Base-by-base conservation (phyloP, 2,888 invertebrate genomes). In the Chrysodeixis includens region DNA sequence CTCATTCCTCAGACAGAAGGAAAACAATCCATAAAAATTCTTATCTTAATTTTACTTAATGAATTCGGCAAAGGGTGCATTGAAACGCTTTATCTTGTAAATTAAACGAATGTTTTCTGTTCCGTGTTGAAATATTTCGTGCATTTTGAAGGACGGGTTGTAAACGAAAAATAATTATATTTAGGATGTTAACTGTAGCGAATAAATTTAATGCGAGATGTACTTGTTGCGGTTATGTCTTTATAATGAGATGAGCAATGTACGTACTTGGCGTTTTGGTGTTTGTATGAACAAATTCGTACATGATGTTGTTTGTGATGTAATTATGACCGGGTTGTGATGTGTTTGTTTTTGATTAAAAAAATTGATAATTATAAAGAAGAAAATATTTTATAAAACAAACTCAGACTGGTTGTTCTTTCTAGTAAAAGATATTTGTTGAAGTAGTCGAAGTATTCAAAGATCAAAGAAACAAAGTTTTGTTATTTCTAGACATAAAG, bases 1-100 rank as follows among this genome's bases (percentile, higher is more conserved):
- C 53, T 46, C 12, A 49, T 61, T 56, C 32, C 46, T 8, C 30
- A 49, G 76, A 51, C 58, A 62, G 35, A 30, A 12, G 12, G 26
- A 52, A 18, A 53, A 62, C 66, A 69, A 64, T 69, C 69, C 61
- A 72, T 76, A 67, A 53, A 75, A 66, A 76, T 77, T 69, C 64
- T 76, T 77, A 78, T 76, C 72, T 72, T 79, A 76, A 76, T 76
- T 72, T 62, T 65, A 30, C 52, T 55, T 72, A 76, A 69, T 77
- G 61, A 76, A 76, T 77, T 72, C 67, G 58, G 66, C 64, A 69
- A 76, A 65, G 76, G 62, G 61, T 79, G 72, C 76, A 77, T 62
- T 32, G 62, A 62, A 44, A 56, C 63, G 59, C 46, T 65, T 65
- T 75, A 68, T 74, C 62, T 74, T 52, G 20, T 26, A 74, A 64